phyloP scores from a whole-genome alignment of 2,888 invertebrate genomes.

The Subacronicta megacephala region DNA sequence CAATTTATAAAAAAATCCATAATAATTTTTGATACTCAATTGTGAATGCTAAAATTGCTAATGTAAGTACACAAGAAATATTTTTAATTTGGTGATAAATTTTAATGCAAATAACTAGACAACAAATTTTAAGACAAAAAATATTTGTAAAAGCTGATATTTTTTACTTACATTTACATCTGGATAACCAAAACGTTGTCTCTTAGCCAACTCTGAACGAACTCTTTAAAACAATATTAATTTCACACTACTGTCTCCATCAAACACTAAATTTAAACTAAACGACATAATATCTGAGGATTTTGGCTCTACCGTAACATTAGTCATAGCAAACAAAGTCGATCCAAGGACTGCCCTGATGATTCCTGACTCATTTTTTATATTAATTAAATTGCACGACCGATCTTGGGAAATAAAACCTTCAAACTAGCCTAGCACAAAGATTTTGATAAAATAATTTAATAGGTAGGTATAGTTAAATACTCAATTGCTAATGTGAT shows the following conservation, averaged over 20 bases:
- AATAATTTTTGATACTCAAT: no score
- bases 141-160: neutral
- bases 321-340: constrained; percentile 62
- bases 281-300: constrained; percentile 41
- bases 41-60: no score
- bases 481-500: neutral
- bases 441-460: constrained; percentile 1
- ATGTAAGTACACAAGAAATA: no score
- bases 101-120: neutral
- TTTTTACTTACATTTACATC: constrained; percentile 19
- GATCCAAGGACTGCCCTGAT: constrained; percentile 51
- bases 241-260: constrained; percentile 58
- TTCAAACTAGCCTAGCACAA: constrained; percentile 10
- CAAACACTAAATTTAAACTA: constrained; percentile 58
- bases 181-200: no score
- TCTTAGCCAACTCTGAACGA: no score
- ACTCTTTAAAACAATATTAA: constrained; percentile 3
- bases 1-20: no score
- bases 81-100: no score
- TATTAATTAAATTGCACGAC: constrained; percentile 37
- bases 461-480: no score
- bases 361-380: constrained; percentile 62
- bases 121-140: neutral
- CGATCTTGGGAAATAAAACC: constrained; percentile 27
- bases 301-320: constrained; percentile 53